phyloP scores from a whole-genome alignment of 2,113 vertebrate species.

The Tylochromis polylepis region DNA sequence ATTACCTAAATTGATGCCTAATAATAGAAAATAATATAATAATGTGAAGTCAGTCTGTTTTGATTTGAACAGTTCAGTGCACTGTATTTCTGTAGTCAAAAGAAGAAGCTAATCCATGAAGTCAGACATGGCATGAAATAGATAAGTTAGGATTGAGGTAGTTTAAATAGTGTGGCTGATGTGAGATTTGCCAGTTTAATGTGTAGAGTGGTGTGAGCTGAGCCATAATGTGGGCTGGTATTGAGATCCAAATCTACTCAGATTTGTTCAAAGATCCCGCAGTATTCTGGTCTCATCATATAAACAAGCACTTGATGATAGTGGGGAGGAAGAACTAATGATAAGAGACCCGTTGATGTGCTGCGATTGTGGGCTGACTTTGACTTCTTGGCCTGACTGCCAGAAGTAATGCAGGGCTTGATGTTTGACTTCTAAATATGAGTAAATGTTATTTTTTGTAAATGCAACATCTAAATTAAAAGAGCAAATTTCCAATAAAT shows the following conservation, averaged over 20 bases:
- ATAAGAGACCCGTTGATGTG: not conserved
- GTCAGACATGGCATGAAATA: not conserved
- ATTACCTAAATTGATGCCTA: not conserved
- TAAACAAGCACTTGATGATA: not conserved
- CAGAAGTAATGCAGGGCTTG: not conserved
- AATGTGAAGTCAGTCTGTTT: constrained; percentile 3
- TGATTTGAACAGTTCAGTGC: not conserved
- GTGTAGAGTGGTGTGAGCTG: not conserved
- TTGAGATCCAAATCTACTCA: not conserved
- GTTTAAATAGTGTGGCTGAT: not conserved
- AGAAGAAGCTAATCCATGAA: not conserved
- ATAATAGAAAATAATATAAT: constrained; percentile 6
- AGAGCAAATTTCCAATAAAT: not conserved
- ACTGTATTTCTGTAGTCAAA: not conserved
- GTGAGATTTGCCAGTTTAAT: not conserved
- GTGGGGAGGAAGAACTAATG: not conserved
- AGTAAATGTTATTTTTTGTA: not conserved
- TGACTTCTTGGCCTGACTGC: not conserved
- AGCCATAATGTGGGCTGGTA: not conserved
- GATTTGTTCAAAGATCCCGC: not conserved
- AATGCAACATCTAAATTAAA: not conserved
- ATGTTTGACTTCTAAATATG: not conserved
- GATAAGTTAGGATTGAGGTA: not conserved
- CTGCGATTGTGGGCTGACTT: not conserved
- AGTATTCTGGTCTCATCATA: not conserved